Base-by-base conservation (phyloP, 1,140 invertebrate species). In the Drosophila melanica region DNA sequence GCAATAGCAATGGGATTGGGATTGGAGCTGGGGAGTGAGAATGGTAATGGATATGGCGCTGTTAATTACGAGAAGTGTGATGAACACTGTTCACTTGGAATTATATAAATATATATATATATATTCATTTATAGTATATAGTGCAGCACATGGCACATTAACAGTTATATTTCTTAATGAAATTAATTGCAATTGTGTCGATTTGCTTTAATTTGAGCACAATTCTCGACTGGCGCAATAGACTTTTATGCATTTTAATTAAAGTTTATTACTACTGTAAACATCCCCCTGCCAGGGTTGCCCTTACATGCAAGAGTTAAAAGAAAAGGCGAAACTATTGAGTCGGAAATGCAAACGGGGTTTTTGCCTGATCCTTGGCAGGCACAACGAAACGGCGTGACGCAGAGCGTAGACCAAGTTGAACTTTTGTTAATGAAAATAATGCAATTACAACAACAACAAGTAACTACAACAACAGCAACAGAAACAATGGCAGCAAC, bases 391-490 rank as follows among this genome's bases (percentile, higher is more conserved):
- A 55, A 23, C 37, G 51, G 64, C 60, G 67, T 80, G 81, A 77
- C 60, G 73, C 64, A 77, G 66, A 79, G 41, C 64, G 50, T 41
- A 48, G 65, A 51, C 75, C 79, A 71, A 81, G 57, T 76, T 86
- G 14, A 87, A 87, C 84, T 87, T 82, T 89, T 87, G 79, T 87
- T 87, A 87, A 87, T 87, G 82, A 89, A 87, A 89, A 87, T 89
- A 87, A 87, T 87, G 82, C 82, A 87, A 87, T 86, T 87, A 69
- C 75, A 63, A 65, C 44, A 50, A 53, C 12, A 41, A 54, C 11
- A 51, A 53, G 27, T 3, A 64, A n/a, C n/a, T 54, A 42, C 35
- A 64, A 48, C 11, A 77, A 39, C 37, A 44, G 14, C 20, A 51
- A 35, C 37, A 27, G 30, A 42, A 16, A 30, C 60, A 44, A 50